A percentile compares a stretch with the other conserved stretches of the same genome.
These are phyloP conservation scores for Drosophila ironensis DNA, from an alignment of 1,140 invertebrate species.

Conservation along the genomic window DNA sequence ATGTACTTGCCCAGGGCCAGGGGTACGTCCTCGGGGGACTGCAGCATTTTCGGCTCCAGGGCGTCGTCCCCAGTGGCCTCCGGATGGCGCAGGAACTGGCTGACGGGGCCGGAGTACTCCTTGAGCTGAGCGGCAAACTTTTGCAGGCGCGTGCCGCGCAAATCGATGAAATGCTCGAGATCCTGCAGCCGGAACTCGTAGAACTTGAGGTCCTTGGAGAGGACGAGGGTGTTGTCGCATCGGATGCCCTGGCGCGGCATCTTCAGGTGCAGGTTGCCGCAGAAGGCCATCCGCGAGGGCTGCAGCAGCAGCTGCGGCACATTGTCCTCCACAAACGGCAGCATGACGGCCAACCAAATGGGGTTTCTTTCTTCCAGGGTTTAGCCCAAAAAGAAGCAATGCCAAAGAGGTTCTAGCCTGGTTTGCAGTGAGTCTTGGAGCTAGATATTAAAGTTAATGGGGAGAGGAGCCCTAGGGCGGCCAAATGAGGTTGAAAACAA, in stretches of 20 bases:
- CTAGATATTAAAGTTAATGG: too few species aligned
- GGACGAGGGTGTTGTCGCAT: constrained; percentile 24
- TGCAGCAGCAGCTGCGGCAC: constrained; percentile 51
- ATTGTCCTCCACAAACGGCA: constrained; percentile 34
- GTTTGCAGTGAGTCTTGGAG: too few species aligned
- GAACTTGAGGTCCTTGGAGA: constrained; percentile 35
- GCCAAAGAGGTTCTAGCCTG: too few species aligned
- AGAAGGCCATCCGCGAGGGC: constrained; percentile 42
- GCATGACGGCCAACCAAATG: too few species aligned
- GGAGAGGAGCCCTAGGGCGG: too few species aligned
- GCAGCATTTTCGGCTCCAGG: constrained; percentile 37
- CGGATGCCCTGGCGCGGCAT: not conserved
- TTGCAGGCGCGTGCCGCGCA: constrained; percentile 8
- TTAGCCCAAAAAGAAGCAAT: constrained; percentile 3
- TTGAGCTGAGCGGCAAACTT: constrained; percentile 2
- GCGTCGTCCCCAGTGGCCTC: not conserved
- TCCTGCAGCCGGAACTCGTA: constrained; percentile 57
- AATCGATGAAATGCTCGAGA: constrained; percentile 50
- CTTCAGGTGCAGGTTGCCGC: constrained; percentile 29
- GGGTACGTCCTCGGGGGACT: constrained; percentile 31
- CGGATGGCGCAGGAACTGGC: constrained; percentile 47
- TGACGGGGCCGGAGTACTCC: constrained; percentile 42
- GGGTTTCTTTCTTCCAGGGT: not conserved
- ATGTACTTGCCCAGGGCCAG: constrained; percentile 50
- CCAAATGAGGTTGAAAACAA: too few species aligned